Conservation (phyloP, 2,888 invertebrate genomes). For the Liopterus haemorrhoidalis region DNA sequence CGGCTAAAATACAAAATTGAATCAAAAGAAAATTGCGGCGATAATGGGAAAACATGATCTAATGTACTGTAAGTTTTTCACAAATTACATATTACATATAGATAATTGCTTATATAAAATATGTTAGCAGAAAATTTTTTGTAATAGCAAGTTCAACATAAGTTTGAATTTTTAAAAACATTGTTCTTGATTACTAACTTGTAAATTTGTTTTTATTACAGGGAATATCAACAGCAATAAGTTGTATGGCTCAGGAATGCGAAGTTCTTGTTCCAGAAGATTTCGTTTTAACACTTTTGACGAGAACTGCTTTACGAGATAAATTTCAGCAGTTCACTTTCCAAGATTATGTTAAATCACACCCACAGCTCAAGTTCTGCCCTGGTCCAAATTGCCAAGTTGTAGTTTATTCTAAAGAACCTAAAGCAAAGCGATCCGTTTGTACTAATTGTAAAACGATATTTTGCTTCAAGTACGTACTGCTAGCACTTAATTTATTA, state of each 20-base stretch:
- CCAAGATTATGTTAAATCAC: slow-evolving; percentile 91
- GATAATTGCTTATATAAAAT: too few species aligned
- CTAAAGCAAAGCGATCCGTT: slow-evolving; percentile 76
- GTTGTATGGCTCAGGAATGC: slow-evolving; percentile 96
- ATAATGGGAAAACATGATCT: too few species aligned
- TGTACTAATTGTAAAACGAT: slow-evolving; percentile 84
- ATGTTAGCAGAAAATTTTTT: too few species aligned
- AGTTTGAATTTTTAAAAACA: too few species aligned
- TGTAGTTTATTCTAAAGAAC: slow-evolving; percentile 78
- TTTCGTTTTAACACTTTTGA: slow-evolving; percentile 81
- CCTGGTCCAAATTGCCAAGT: slow-evolving; percentile 93
- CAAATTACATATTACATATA: too few species aligned
- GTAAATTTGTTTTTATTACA: slow-evolving; percentile 28
- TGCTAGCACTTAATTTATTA: too few species aligned
- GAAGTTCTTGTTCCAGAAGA: slow-evolving; percentile 93
- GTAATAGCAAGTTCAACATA: too few species aligned
- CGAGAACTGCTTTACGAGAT: slow-evolving; percentile 75
- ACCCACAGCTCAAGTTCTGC: slow-evolving; percentile 86
- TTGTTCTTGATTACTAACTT: too few species aligned
- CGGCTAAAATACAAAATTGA: too few species aligned
- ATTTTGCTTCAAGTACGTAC: slow-evolving; percentile 67
- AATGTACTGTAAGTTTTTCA: too few species aligned
- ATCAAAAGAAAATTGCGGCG: too few species aligned
- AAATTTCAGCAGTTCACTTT: slow-evolving; percentile 95
- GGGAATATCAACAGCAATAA: slow-evolving; percentile 77